Base-by-base conservation (phyloP, 2,797 vertebrate genomes). In the Pterois miles region DNA sequence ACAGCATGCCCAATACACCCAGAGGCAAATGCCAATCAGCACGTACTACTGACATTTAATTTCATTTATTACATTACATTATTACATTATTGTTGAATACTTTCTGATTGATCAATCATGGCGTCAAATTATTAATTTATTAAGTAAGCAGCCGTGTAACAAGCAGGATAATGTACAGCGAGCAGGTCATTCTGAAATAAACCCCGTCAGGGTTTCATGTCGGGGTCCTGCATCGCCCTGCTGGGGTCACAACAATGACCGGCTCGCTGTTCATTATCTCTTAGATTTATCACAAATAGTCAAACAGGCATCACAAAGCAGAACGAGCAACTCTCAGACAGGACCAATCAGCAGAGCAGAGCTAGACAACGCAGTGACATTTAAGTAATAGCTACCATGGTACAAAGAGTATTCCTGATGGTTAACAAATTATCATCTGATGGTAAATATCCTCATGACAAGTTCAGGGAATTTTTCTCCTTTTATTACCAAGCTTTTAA, bases 271-370 rank as follows among this genome's bases (percentile, higher is more conserved):
- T n/a, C n/a, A n/a, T n/a, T n/a, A n/a, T n/a, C n/a, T n/a, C n/a
- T 62, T 6, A 6, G 4, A 20, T 63, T 69, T 2, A 22, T 25
- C 38, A 1, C 20, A 46, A 31, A 70, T 3, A 50, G 29, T 52
- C 22, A 50, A 50, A 52, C 4, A 50, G 11, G 7, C 18, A 29
- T 27, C 16, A 14, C 31, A 60, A 52, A 27, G 29, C 29, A 62
- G 10, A 25, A 50, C 1, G 34, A 48, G 38, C 9, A 1, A 14
- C 0, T 46, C 18, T 22, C 36, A 50, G 29, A 34, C 43, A 36
- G 16, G 50, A 63, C 23, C 16, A 62, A 71, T 62, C 58, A n/a
- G n/a, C n/a, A n/a, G n/a, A n/a, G n/a, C n/a, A 52, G 12, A 63
- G 33, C 13, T 10, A 4, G 2, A 52, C 29, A 63, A 2, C 4